A percentile compares a stretch with the other conserved stretches of the same genome.
Evolutionary conservation across 2,888 invertebrate genomes (phyloP).

Genomic region (Drosophila sordidula): DNA sequence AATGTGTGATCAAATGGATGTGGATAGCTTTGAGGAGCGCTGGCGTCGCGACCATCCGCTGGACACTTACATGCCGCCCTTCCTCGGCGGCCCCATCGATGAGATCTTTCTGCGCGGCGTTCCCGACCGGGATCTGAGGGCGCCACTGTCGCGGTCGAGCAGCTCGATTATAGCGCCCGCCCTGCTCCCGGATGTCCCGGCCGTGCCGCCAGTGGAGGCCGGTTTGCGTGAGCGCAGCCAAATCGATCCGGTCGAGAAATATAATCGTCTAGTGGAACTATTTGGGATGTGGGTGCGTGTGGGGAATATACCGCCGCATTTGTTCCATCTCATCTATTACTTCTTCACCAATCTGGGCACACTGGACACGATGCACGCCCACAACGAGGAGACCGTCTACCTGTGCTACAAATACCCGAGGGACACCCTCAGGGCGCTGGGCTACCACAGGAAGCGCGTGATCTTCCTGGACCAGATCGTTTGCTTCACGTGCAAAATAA

Average conservation of each 20-base stretch:
- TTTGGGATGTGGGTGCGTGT: not conserved
- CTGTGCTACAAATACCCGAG: not conserved
- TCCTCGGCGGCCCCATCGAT: not conserved
- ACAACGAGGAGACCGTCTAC: not conserved
- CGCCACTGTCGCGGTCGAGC: too few relatives aligned
- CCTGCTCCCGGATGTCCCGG: too few relatives aligned
- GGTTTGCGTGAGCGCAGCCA: too few relatives aligned
- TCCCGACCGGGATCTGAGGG: too few relatives aligned
- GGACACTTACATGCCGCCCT: not conserved
- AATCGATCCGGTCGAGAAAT: too few relatives aligned
- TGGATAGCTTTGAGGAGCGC: not conserved
- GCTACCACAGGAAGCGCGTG: not conserved
- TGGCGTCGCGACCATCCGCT: not conserved
- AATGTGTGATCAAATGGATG: not conserved
- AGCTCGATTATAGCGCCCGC: too few relatives aligned
- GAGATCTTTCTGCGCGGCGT: not conserved
- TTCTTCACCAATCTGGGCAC: not conserved
- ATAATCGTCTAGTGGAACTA: not conserved
- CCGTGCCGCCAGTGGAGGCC: too few relatives aligned
- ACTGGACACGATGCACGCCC: not conserved
- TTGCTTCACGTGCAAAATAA: not conserved
- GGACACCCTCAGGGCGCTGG: not conserved
- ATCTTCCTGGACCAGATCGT: not conserved
- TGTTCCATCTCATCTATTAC: not conserved
- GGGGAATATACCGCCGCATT: not conserved